phyloP scores from a whole-genome alignment of 1,140 invertebrate genomes.

The Arion vulgaris region DNA sequence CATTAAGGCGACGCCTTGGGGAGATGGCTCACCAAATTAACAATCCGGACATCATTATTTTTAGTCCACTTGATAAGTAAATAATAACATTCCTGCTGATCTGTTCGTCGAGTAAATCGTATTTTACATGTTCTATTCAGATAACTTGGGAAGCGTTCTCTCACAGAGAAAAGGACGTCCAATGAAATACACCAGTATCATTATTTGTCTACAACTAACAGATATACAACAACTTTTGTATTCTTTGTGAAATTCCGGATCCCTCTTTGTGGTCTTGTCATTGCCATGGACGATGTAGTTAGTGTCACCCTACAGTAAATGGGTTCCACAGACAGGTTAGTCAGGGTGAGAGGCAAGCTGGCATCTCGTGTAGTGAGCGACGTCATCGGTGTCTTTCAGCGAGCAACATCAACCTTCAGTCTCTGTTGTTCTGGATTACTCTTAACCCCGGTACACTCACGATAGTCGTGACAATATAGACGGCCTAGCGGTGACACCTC shows the following conservation, averaged over 20 bases:
- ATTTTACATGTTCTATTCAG: background rate
- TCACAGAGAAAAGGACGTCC: background rate
- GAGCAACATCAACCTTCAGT: background rate
- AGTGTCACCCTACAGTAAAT: slow-evolving; percentile 10
- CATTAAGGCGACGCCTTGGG: slow-evolving; percentile 6
- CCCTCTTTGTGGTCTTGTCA: background rate
- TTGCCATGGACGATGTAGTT: slow-evolving; percentile 11
- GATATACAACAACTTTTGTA: slow-evolving; percentile 8
- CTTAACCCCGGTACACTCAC: background rate
- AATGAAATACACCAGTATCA: background rate
- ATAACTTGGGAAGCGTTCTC: background rate
- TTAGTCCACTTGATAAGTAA: slow-evolving; percentile 6
- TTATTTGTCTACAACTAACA: slow-evolving; percentile 15
- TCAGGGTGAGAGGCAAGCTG: background rate
- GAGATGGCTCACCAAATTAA: slow-evolving; percentile 1
- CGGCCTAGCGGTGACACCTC: background rate
- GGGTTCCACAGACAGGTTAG: slow-evolving; percentile 4
- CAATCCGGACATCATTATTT: background rate
- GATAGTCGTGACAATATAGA: background rate
- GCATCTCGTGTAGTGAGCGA: background rate
- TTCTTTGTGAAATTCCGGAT: background rate
- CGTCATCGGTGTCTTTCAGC: background rate
- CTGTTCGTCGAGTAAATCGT: background rate
- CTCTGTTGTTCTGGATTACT: background rate
- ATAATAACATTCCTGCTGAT: background rate